Percentiles rank a stretch among this genome's conserved stretches.
phyloP scores from a whole-genome alignment of 2,888 invertebrate genomes.

The Micoletzkya japonica region DNA sequence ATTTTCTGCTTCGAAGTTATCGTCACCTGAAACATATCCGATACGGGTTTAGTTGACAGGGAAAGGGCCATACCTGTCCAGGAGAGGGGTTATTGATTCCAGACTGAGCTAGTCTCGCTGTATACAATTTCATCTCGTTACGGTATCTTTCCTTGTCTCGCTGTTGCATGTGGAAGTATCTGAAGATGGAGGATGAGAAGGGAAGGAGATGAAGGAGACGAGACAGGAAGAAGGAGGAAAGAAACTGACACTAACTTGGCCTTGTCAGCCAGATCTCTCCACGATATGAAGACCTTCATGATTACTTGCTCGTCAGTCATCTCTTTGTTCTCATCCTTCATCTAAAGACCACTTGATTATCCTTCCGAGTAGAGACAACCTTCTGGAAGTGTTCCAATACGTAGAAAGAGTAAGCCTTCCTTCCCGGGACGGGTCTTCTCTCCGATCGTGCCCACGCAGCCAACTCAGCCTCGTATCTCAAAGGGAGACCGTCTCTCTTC shows the following conservation, averaged over 20 bases:
- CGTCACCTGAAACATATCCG: conserved; percentile 11
- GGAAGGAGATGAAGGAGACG: neutral
- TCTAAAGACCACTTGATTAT: neutral
- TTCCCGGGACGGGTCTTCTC: conserved; percentile 25
- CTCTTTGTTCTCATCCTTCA: conserved; percentile 8
- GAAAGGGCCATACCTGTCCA: conserved; percentile 12
- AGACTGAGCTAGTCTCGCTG: conserved; percentile 13
- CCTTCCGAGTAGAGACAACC: neutral
- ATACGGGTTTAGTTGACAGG: neutral
- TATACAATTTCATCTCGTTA: conserved; percentile 28
- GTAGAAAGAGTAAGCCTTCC: conserved; percentile 30
- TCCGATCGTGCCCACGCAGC: conserved; percentile 25
- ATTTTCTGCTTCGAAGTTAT: conserved; percentile 24
- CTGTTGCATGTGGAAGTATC: conserved; percentile 28
- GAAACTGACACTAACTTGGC: conserved; percentile 14
- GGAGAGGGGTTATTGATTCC: conserved; percentile 14
- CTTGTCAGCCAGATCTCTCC: conserved; percentile 26
- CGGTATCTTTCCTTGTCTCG: conserved; percentile 27
- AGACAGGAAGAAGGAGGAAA: neutral
- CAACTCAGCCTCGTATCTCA: conserved; percentile 26
- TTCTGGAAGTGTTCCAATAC: conserved; percentile 23
- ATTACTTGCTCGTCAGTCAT: conserved; percentile 24
- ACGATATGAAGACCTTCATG: conserved; percentile 17
- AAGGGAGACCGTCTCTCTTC: neutral
- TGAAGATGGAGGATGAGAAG: neutral